Conservation (phyloP, 2,797 vertebrate genomes). For the Rhinatrema bivittatum region DNA sequence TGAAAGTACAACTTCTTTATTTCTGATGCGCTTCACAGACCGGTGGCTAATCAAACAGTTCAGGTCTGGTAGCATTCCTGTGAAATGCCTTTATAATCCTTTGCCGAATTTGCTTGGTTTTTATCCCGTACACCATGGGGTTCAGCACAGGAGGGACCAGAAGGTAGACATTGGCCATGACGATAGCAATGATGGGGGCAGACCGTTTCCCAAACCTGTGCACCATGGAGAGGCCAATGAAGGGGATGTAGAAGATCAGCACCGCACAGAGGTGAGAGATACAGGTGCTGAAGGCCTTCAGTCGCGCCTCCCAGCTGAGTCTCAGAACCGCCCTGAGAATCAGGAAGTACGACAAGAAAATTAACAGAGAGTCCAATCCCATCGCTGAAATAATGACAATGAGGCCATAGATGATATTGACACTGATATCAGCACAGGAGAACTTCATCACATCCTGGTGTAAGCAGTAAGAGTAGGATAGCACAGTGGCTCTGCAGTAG, state of each 20-base stretch:
- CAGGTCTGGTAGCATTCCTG: background rate
- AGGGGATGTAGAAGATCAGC: slow-evolving; percentile 37
- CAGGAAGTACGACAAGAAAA: slow-evolving; percentile 22
- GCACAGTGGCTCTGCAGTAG: slow-evolving; percentile 7
- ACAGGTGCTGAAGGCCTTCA: slow-evolving; percentile 38
- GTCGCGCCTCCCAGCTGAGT: slow-evolving; percentile 25
- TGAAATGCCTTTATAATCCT: slow-evolving; percentile 15
- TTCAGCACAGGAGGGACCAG: slow-evolving; percentile 39
- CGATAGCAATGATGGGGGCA: slow-evolving; percentile 19
- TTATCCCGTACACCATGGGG: slow-evolving; percentile 34
- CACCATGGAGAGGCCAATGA: slow-evolving; percentile 36
- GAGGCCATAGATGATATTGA: slow-evolving; percentile 13
- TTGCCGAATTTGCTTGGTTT: slow-evolving; percentile 29
- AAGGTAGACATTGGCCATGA: slow-evolving; percentile 35
- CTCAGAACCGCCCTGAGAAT: slow-evolving; percentile 35
- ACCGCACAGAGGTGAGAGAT: slow-evolving; percentile 39
- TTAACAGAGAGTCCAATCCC: slow-evolving; percentile 13
- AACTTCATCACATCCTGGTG: slow-evolving; percentile 18
- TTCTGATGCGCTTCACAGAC: no score
- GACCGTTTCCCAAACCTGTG: slow-evolving; percentile 28
- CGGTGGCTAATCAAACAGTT: no score
- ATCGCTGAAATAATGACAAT: slow-evolving; percentile 17
- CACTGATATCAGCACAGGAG: slow-evolving; percentile 18
- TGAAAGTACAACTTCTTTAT: no score
- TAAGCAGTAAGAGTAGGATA: slow-evolving; percentile 27